Percentiles rank a stretch among this genome's conserved stretches.
phyloP scores from a whole-genome alignment of 2,888 invertebrate species.

The Drosophila affinis region DNA sequence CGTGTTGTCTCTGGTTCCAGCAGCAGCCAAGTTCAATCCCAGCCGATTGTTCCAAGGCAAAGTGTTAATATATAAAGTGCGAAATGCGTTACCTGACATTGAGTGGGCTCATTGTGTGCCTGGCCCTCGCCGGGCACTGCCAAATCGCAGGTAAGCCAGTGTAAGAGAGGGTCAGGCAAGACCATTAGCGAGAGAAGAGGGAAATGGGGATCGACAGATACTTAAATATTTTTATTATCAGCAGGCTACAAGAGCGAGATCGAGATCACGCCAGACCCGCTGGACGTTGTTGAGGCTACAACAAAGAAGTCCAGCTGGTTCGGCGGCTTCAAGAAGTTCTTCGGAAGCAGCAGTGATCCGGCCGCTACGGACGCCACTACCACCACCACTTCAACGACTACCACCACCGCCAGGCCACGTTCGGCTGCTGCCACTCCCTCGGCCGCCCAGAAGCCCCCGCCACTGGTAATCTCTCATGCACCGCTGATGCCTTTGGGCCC shows the following conservation, averaged over 20 bases:
- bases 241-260: slow-evolving; percentile 76
- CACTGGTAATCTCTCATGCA: slow-evolving; percentile 74
- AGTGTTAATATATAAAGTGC: slow-evolving; percentile 57
- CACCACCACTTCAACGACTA: slow-evolving; percentile 32
- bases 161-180: too few species aligned
- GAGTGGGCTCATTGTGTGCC: slow-evolving; percentile 58
- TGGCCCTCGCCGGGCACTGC: slow-evolving; percentile 67
- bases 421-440: slow-evolving; percentile 26
- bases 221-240: slow-evolving; percentile 17
- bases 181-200: too few species aligned
- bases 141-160: slow-evolving; percentile 72
- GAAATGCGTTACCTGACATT: slow-evolving; percentile 74
- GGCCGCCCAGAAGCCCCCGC: slow-evolving; percentile 70
- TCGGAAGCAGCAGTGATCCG: slow-evolving; percentile 63
- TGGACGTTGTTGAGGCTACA: slow-evolving; percentile 64
- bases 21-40: neutral
- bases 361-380: slow-evolving; percentile 37
- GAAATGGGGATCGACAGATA: neutral
- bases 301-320: slow-evolving; percentile 81
- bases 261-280: slow-evolving; percentile 78
- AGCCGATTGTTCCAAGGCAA: slow-evolving; percentile 16
- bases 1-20: slow-evolving; percentile 38
- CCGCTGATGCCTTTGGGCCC: slow-evolving; percentile 80
- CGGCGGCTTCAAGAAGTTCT: slow-evolving; percentile 80
- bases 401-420: slow-evolving; percentile 30